Base-by-base conservation (phyloP, 2,113 vertebrate species). In the Atrichornis clamosus region DNA sequence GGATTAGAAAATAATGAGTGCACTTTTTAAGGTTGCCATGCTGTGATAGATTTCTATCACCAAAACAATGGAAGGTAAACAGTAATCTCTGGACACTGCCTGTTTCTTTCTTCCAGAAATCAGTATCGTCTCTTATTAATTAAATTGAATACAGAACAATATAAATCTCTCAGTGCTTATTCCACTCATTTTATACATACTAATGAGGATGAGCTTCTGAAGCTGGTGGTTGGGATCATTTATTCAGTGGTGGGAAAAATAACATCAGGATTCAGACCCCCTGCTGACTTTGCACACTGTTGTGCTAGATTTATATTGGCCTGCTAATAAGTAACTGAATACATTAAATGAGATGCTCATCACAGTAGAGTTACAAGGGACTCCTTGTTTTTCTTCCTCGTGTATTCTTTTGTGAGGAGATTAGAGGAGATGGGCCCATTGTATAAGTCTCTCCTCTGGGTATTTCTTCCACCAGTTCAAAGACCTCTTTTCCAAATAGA, bases 221-320 rank as follows among this genome's bases (percentile, higher is more conserved):
- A 94, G 89, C 69, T 95, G 82, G 85, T 94, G 84, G 81, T 84
- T 83, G 70, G 90, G 93, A 96, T 98, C 93, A 96, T 97, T 97
- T 96, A 96, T 98, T 96, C 93, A 95, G 90, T 2, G n/a, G 81
- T 95, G 90, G 96, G 96, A 95, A 96, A 97, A 96, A 97, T 90
- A 96, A 88, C 92, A 93, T 84, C 90, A 96, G 93, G 93, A 92
- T 93, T 95, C 87, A 84, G 91, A 91, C 87, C 95, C 90, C 96
- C 95, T 92, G 84, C 96, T 97, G 97, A 95, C 95, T 98, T 94
- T 92, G 93, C 93, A 91, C 94, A 95, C 96, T 97, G 97, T 96
- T 97, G 95, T 96, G 94, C 75, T 96, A 94, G 97, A 98, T 98
- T 98, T 98, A 96, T 97, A 96, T 92, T 96, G 96, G 92, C 78